Conservation (phyloP, 2,797 vertebrate species). For the Brachyrhaphis roseni region DNA sequence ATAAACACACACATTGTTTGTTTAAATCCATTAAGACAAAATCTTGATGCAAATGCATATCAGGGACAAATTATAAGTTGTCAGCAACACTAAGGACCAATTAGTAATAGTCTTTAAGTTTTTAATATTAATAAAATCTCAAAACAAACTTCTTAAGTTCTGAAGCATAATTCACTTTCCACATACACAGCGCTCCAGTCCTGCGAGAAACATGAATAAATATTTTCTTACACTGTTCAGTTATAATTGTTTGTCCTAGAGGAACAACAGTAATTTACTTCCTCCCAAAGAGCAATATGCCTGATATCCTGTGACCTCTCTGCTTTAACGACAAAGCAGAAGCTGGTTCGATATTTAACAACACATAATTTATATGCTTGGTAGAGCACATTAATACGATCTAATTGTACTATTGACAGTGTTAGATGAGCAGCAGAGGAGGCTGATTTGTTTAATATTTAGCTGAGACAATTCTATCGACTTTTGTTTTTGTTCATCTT, state of each 20-base stretch:
- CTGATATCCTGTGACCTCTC: slow-evolving; percentile 44
- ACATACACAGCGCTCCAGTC: neutral
- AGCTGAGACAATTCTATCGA: slow-evolving; percentile 75
- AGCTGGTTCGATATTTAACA: slow-evolving; percentile 30
- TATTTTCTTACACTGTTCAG: neutral
- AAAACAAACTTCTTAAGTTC: neutral
- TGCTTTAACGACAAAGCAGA: slow-evolving; percentile 46
- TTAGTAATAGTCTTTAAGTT: neutral
- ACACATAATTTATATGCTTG: slow-evolving; percentile 64
- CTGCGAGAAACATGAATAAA: neutral
- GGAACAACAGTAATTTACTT: slow-evolving; percentile 43
- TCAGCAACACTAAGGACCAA: neutral
- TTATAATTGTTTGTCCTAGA: slow-evolving; percentile 13
- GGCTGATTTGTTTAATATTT: slow-evolving; percentile 81
- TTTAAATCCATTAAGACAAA: neutral
- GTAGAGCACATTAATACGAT: slow-evolving; percentile 68
- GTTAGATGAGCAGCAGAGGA: slow-evolving; percentile 55
- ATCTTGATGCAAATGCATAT: neutral
- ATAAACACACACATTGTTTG: neutral
- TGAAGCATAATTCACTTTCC: neutral
- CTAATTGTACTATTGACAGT: slow-evolving; percentile 74
- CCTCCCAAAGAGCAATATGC: slow-evolving; percentile 51
- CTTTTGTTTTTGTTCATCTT: slow-evolving; percentile 72
- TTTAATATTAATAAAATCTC: neutral
- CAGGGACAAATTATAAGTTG: neutral